A percentile compares a stretch with the other conserved stretches of the same genome.
Conservation (phyloP, 2,797 vertebrate species). For the Malurus splendens region DNA sequence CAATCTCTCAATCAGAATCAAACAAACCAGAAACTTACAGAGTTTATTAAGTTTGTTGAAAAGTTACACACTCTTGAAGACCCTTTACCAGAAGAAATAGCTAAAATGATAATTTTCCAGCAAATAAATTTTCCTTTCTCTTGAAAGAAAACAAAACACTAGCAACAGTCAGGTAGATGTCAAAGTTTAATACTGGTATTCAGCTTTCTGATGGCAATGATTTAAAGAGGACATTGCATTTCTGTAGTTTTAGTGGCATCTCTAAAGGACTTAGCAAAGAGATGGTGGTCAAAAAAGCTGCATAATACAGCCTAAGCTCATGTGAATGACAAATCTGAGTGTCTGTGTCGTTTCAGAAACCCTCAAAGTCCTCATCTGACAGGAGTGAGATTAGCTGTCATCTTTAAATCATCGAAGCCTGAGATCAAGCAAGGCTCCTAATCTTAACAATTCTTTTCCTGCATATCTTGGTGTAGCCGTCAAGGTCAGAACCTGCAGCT, state of each 20-base stretch:
- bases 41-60: neutral
- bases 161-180: neutral
- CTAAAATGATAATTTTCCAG: neutral
- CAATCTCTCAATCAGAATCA: neutral
- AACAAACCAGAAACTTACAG: neutral
- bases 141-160: neutral
- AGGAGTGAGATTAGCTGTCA: slow-evolving; percentile 46
- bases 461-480: neutral
- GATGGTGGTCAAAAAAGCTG: slow-evolving; percentile 26
- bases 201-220: slow-evolving; percentile 13
- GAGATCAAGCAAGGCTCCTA: slow-evolving; percentile 28
- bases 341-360: slow-evolving; percentile 32
- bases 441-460: slow-evolving; percentile 53
- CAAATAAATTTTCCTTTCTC: neutral
- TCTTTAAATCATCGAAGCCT: slow-evolving; percentile 58
- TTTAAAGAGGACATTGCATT: slow-evolving; percentile 4
- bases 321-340: slow-evolving; percentile 43
- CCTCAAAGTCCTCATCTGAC: slow-evolving; percentile 31
- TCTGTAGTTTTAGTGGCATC: neutral
- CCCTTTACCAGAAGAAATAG: neutral
- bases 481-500: slow-evolving; percentile 27
- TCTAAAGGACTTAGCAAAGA: slow-evolving; percentile 29
- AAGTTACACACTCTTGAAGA: neutral
- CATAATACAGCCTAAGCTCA: slow-evolving; percentile 53
- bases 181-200: neutral